Evolutionary conservation across 2,888 invertebrate species (phyloP), one percentile per base, ranked within the genome.

Genomic region (Drosophila glabriapex): DNA sequence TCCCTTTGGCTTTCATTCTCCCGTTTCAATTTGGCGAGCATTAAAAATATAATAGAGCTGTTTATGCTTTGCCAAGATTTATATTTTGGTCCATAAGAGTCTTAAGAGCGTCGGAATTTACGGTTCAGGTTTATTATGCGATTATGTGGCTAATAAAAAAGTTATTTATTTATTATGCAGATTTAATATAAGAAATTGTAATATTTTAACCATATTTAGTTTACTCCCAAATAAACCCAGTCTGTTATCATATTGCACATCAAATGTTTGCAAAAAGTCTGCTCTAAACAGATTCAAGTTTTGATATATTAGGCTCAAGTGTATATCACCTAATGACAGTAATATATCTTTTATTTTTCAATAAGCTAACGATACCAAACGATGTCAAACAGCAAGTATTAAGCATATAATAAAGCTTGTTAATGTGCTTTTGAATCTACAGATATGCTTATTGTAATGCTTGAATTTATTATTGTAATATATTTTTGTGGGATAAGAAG

Each of bases 11-110:
- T 37, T 16, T 14, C 10, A 16, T n/a, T 60, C 35, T 50, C 35
- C 6, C 5, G 16, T 39, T 56, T 58, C 56, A 58, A 58, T 50
- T 49, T 33, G n/a, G 25, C 16, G n/a, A 35, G 12, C 35, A 50
- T 50, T 60, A 22, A 60, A 35, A 50, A 29, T 37, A 35, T 33
- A 35, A 28, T 10, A 35, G 28, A 35, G 5, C 28, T 60, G 56
- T 58, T 58, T 3, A 58, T 56, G 56, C 41, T n/a, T 56, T 56
- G 56, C 29, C 28, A 29, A 41, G 56, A 54, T 37, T 56, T 39
- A 53, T 53, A 22, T 53, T 22, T 46, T 46, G 7, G 22, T 46
- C 14, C 22, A 6, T 5, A 22, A 22, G 53, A 22, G 22, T 54
- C 33, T n/a, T 28, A 19, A n/a, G 28, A 16, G 9, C 56, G 28